Evolutionary conservation across 2,797 vertebrate species (phyloP), one percentile per base, ranked within the genome.

Genomic region (Microchirus variegatus): DNA sequence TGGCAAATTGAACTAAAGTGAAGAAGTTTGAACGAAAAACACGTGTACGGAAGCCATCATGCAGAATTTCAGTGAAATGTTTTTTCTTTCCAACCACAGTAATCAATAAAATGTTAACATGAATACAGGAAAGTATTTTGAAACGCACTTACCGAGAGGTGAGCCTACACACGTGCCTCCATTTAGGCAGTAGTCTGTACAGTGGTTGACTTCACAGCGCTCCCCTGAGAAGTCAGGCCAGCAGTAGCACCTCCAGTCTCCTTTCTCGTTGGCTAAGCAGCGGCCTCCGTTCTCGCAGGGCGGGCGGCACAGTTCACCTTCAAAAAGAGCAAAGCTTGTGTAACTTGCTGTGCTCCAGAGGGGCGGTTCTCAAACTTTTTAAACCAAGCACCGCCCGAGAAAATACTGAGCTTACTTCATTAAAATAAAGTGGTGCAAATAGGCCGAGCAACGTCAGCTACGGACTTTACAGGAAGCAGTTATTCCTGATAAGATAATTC

Each of bases 221-320:
- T 97, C 96, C 42, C 98, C 98, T 0, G 98, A 97, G 85, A 97
- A 99, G 90, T 95, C 96, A 0, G 98, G 98, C 96, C 97, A 98
- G 90, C 98, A 99, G 82, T 96, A 95, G 79, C 98, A 99, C 11
- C 96, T 93, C 69, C 94, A 93, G 67, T 96, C 94, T 54, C 96
- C 96, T 60, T 97, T 98, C 89, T 99, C 98, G 3, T 99, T 99
- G 82, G 96, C 90, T 56, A 98, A 87, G 80, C 98, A 99, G 78
- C 94, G 95, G 17, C 98, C 98, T 86, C 98, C 97, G 1, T 99
- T 99, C 90, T 98, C 96, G 79, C 98, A 99, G 65, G 88, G 93
- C 31, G 98, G 87, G 48, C 93, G 95, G 59, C 98, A 99, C 56
- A 95, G 93, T 74, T 96, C 95, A 87, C 96, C 98, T 99, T 89